Conservation (phyloP, 2,113 vertebrate genomes). For the Equus quagga region DNA sequence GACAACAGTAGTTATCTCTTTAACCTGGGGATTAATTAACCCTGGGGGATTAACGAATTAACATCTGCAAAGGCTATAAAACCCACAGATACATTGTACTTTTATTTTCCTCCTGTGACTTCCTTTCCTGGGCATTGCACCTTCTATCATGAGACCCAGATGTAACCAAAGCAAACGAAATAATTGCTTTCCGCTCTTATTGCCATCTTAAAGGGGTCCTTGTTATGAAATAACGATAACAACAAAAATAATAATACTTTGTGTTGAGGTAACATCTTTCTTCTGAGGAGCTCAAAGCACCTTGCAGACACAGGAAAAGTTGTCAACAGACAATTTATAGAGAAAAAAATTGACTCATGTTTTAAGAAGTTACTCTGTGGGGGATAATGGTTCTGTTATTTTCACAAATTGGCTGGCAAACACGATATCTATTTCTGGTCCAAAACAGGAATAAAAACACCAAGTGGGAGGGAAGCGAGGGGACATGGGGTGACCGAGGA, state of each 20-base stretch:
- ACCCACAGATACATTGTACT: neutral
- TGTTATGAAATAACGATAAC: neutral
- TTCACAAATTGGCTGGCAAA: constrained; percentile 31
- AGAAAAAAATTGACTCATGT: neutral
- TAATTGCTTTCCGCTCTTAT: neutral
- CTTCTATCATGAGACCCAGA: neutral
- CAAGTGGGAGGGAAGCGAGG: neutral
- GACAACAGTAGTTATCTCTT: neutral
- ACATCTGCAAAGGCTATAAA: neutral
- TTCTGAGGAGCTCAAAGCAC: constrained; percentile 5
- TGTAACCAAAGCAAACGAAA: neutral
- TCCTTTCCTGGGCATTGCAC: neutral
- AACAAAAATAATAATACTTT: neutral
- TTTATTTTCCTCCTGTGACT: neutral
- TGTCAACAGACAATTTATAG: constrained; percentile 29
- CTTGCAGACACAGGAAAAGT: neutral
- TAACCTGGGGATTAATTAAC: neutral
- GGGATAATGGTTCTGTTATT: constrained; percentile 43
- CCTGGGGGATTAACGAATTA: neutral
- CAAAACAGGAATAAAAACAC: constrained; percentile 28
- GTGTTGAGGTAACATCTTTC: neutral
- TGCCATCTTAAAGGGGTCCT: neutral
- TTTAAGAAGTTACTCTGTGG: constrained; percentile 34
- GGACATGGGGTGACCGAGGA: neutral
- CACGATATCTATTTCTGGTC: constrained; percentile 32